Evolutionary conservation across 23 tunicate genomes (phyloP).

Genomic region (Phallusia fumigata): DNA sequence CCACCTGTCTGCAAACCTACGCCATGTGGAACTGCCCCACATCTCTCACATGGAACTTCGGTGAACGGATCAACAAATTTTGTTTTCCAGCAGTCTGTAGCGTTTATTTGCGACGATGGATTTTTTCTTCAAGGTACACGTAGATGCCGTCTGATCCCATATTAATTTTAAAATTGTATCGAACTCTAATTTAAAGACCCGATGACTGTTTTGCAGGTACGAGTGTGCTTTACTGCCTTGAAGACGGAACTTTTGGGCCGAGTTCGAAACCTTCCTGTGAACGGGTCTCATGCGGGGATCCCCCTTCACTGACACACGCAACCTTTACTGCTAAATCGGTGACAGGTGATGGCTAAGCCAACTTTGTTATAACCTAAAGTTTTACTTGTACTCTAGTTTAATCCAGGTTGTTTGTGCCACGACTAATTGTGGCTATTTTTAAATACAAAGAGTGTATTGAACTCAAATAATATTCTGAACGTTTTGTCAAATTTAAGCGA

Average conservation of each 20-base stretch:
- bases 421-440: too few relatives aligned
- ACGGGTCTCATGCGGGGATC: slow-evolving; percentile 58
- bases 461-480: too few relatives aligned
- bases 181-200: not conserved
- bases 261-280: slow-evolving; percentile 39
- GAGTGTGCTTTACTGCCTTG: slow-evolving; percentile 20
- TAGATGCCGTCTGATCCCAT: not conserved
- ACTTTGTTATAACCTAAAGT: not conserved
- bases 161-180: not conserved
- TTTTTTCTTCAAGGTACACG: slow-evolving; percentile 35
- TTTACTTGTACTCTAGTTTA: too few relatives aligned
- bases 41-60: slow-evolving; percentile 36
- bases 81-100: slow-evolving; percentile 42
- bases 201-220: slow-evolving; percentile 16
- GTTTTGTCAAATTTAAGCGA: too few relatives aligned
- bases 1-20: slow-evolving; percentile 53
- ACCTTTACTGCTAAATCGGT: slow-evolving; percentile 7
- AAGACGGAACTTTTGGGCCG: slow-evolving; percentile 52
- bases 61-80: slow-evolving; percentile 6
- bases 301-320: slow-evolving; percentile 44
- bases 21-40: slow-evolving; percentile 51
- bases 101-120: slow-evolving; percentile 75
- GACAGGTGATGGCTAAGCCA: slow-evolving; percentile 35
- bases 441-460: too few relatives aligned
- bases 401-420: too few relatives aligned